phyloP scores from a whole-genome alignment of 2,888 invertebrate species.

The Metacarcinus magister region DNA sequence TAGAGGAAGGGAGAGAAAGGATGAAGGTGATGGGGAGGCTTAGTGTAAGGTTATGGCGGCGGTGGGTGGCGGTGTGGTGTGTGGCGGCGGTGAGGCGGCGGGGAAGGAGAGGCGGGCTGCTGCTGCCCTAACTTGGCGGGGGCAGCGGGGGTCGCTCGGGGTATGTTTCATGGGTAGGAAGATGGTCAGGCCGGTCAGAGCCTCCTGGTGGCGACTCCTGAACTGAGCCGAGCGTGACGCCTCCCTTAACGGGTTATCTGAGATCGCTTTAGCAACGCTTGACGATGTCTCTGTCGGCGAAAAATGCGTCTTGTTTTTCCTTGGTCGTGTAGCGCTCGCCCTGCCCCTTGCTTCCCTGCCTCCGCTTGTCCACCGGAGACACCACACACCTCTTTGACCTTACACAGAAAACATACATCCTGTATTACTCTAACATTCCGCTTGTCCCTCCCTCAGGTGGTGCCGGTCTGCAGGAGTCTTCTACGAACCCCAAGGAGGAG shows the following conservation, averaged over 20 bases:
- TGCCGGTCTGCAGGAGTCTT: background rate
- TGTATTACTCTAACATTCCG: background rate
- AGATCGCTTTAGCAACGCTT: slow-evolving; percentile 64
- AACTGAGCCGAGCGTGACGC: slow-evolving; percentile 56
- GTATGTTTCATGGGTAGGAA: background rate
- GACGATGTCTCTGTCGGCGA: slow-evolving; percentile 69
- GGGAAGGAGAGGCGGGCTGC: slow-evolving; percentile 27
- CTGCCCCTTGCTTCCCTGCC: background rate
- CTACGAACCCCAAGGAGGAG: background rate
- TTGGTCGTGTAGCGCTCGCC: slow-evolving; percentile 21
- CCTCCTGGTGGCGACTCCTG: slow-evolving; percentile 33
- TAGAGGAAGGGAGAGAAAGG: background rate
- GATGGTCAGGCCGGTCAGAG: background rate
- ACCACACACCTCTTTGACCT: background rate
- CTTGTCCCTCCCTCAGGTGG: background rate
- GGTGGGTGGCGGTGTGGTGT: slow-evolving; percentile 13
- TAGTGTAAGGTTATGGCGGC: slow-evolving; percentile 20
- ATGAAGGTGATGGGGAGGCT: background rate
- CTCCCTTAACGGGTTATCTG: slow-evolving; percentile 61
- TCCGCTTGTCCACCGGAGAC: background rate
- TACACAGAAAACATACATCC: background rate
- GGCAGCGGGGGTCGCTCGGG: background rate
- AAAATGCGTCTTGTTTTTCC: slow-evolving; percentile 62
- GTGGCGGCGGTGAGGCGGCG: slow-evolving; percentile 31
- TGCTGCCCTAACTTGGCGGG: background rate